Evolutionary conservation across 1,140 invertebrate species (phyloP).

Genomic region (Neodiprion virginianus): DNA sequence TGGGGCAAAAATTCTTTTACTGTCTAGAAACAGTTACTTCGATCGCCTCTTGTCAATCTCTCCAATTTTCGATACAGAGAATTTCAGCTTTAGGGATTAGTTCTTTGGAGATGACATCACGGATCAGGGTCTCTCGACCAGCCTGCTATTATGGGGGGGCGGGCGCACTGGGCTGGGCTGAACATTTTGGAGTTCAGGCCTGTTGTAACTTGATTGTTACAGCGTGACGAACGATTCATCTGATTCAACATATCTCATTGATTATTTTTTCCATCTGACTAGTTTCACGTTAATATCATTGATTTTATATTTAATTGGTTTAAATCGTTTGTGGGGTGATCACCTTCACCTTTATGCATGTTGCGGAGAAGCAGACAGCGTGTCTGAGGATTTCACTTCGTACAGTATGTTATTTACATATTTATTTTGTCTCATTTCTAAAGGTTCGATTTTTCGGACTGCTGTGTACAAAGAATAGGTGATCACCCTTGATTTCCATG

Average conservation of each 20-base stretch:
- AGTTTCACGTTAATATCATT: constrained; percentile 5
- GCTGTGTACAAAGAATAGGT: not conserved
- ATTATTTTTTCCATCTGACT: constrained; percentile 19
- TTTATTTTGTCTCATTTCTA: constrained; percentile 10
- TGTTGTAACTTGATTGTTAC: constrained; percentile 32
- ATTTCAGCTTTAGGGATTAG: constrained; percentile 41
- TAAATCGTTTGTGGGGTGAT: constrained; percentile 13
- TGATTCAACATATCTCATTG: constrained; percentile 15
- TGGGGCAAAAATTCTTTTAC: not conserved
- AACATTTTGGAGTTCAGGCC: constrained; percentile 34
- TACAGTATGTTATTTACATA: not conserved
- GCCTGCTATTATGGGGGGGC: constrained; percentile 3
- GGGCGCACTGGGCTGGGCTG: constrained; percentile 25
- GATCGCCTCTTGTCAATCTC: constrained; percentile 11
- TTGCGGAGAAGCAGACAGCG: too few species aligned
- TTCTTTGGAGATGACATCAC: constrained; percentile 25
- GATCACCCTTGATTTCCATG: not conserved
- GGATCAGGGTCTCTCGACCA: not conserved
- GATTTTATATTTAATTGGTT: constrained; percentile 23
- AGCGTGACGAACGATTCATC: not conserved
- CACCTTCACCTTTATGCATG: constrained; percentile 16
- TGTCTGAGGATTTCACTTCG: too few species aligned
- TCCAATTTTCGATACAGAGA: constrained; percentile 30
- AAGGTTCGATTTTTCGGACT: too few species aligned
- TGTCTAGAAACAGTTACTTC: not conserved